Evolutionary conservation across 2,797 vertebrate genomes (phyloP), one percentile per base, ranked within the genome.

Genomic region (Neosilurus hyrtlii): DNA sequence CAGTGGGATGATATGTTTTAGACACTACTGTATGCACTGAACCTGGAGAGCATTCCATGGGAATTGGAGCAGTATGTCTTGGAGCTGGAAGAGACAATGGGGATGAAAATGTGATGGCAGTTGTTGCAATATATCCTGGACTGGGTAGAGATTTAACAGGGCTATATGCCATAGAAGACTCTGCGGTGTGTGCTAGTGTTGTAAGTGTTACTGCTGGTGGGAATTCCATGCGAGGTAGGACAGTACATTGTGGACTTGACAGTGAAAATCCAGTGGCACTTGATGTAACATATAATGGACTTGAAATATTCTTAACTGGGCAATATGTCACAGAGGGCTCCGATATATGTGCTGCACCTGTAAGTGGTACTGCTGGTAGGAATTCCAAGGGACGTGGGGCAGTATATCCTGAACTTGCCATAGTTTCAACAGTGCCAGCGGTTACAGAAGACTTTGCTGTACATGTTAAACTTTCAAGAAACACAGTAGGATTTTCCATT

Each of bases 341-440:
- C 18, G 26, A 18, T 26, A 22, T 30, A 49, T 5, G n/a, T 68
- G 8, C 63, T 70, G 16, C 20, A 79, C 15, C 18, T 30, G 9
- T 1, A 71, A 8, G 20, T 18, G 43, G 24, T 71, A 20, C 8
- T 12, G 43, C 9, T 67, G 30, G 57, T 56, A 52, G n/a, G 57
- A 37, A 80, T 37, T 56, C 49, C 67, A 83, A 20, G 57, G 72
- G 26, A 54, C 66, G 14, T 63, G 22, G 24, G 24, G 66, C 63
- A 77, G 26, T 4, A 85, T 9, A 54, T 76, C 8, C 67, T 61
- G 57, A 24, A 35, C n/a, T 26, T 73, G 71, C 24, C 12, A 26
- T n/a, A 52, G 49, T 24, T 24, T 51, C 18, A 73, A 18, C 51
- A 72, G 49, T 15, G 14, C 12, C 24, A 72, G 70, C n/a, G 26